Base-by-base conservation (phyloP, 2,888 invertebrate genomes). In the Apamea monoglypha region DNA sequence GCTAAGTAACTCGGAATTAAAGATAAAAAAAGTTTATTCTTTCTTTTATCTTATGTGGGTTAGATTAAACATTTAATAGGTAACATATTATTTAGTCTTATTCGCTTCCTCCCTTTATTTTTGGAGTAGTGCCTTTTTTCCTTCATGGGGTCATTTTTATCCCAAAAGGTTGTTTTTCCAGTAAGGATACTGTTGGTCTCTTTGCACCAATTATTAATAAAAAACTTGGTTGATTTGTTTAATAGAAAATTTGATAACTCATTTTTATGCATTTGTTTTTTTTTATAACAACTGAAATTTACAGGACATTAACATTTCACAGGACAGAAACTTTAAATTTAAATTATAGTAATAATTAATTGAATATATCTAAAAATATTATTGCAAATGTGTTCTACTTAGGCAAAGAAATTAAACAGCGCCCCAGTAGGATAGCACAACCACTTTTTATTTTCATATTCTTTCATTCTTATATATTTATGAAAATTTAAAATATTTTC, bases 121-220 rank as follows among this genome's bases (percentile, higher is more conserved):
- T 64, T 74, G 64, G 64, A 73, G 25, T 66, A 74, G 74, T 74
- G 53, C 32, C 1, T 40, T 61, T 72, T 72, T 72, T 61, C 44
- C 18, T 72, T 59, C 71, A 59, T 59, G n/a, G n/a, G 40, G 29
- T 59, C 40, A 44, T 50, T 50, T 32, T 32, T 53, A 53, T 69
- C 50, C 69, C 69, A 69, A 69, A 69, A 53, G 69, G 50, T 32
- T 21, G 53, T 53, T 50, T 53, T 69, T 5, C 69, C 69, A 69
- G 50, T 63, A 12, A 40, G 12, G 21, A 44, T 29, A 44, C 29
- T 14, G 40, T 72, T 40, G 61, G 25, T 61, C 2, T 44, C 56
- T 61, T 72, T 72, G 59, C 71, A 61, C 72, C 61, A 72, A 47
- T 61, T 61, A 72, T 61, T 72, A 47, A 72, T 29, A 47, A 72